Evolutionary conservation across 2,113 vertebrate species (phyloP).

Genomic region (Pampusana beccarii): DNA sequence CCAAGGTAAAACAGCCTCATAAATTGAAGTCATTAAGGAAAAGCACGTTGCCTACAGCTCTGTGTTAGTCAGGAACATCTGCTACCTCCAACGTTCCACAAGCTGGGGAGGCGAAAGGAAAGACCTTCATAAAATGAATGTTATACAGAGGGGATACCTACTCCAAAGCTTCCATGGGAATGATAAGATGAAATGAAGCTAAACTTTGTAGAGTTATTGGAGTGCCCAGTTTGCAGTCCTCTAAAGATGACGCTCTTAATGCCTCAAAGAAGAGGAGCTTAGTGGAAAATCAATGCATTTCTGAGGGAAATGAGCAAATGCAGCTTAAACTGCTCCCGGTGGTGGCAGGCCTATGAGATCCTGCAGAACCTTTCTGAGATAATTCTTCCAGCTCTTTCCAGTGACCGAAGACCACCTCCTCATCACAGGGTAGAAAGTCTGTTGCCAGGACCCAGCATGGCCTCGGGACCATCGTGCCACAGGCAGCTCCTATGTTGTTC

Average conservation of each 20-base stretch:
- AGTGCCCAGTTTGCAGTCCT: neutral
- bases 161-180: neutral
- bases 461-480: fast-evolving
- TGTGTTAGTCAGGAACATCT: neutral
- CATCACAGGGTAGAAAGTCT: neutral
- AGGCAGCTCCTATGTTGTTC: neutral
- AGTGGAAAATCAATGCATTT: conserved; percentile 28
- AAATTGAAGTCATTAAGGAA: neutral
- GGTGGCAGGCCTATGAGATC: neutral
- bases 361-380: neutral
- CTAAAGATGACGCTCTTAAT: conserved; percentile 1
- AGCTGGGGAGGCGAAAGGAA: neutral
- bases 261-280: conserved; percentile 1
- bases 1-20: neutral
- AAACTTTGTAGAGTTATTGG: neutral
- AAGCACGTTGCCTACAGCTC: neutral
- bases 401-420: neutral
- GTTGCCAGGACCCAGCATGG: neutral
- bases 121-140: neutral
- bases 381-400: neutral
- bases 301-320: conserved; percentile 19
- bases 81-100: neutral
- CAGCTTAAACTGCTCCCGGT: neutral
- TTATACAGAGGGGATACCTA: neutral
- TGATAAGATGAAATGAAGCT: neutral